phyloP scores from a whole-genome alignment of 2,113 vertebrate species.

The Semnornis frantzii region DNA sequence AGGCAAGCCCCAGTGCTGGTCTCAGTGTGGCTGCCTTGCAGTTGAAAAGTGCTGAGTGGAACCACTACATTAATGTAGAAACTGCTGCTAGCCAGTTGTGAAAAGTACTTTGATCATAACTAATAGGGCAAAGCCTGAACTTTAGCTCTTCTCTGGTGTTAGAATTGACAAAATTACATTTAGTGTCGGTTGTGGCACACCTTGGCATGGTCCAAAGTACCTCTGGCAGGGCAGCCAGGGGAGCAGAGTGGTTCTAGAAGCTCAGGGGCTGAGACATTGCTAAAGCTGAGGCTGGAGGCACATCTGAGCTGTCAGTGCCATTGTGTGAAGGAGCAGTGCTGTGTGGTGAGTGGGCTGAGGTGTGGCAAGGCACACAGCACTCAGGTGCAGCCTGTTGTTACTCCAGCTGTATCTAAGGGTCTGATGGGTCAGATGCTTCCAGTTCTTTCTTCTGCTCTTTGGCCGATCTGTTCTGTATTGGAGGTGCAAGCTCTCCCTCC shows the following conservation, averaged over 20 bases:
- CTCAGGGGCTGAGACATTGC: neutral
- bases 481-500: neutral
- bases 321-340: neutral
- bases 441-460: neutral
- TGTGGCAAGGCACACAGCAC: neutral
- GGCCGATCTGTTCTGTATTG: neutral
- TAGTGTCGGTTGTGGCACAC: neutral
- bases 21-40: neutral
- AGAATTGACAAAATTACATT: neutral
- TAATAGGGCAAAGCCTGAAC: neutral
- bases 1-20: neutral
- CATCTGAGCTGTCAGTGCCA: neutral
- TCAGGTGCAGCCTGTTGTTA: neutral
- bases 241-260: neutral
- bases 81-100: neutral
- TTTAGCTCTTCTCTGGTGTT: neutral
- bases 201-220: neutral
- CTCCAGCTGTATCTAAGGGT: neutral
- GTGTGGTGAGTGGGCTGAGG: neutral
- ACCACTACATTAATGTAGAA: neutral
- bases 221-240: neutral
- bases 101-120: constrained; percentile 15
- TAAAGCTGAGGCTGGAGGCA: neutral
- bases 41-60: neutral
- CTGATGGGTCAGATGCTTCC: neutral